Percentiles rank a stretch among this genome's conserved stretches.
Conservation (phyloP, 2,888 invertebrate genomes). For the Lysandra coridon region DNA sequence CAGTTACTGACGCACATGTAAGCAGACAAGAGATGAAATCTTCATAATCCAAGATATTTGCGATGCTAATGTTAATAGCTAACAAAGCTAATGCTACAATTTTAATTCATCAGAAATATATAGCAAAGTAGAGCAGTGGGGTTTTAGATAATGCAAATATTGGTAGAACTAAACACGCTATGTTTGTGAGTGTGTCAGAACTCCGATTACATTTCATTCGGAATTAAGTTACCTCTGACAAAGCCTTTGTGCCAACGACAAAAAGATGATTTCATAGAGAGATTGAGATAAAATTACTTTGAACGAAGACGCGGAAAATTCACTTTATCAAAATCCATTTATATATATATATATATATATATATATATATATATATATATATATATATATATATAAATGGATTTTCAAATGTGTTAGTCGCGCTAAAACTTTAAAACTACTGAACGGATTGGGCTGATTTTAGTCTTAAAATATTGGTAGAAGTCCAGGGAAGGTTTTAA, state of each 20-base stretch:
- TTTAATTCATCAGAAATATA: not conserved
- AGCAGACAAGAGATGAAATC: not conserved
- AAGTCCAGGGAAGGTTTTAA: too few species aligned
- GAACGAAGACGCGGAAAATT: not conserved
- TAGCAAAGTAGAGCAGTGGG: not conserved
- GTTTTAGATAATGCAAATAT: slow-evolving; percentile 25
- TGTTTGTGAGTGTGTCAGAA: not conserved
- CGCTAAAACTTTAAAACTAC: too few species aligned
- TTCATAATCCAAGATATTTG: not conserved
- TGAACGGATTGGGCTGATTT: too few species aligned
- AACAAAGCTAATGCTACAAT: not conserved
- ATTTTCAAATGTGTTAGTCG: too few species aligned
- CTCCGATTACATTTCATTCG: not conserved
- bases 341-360: too few species aligned
- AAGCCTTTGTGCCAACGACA: not conserved
- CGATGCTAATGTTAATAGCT: not conserved
- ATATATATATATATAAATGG: too few species aligned
- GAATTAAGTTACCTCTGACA: not conserved
- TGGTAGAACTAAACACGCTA: not conserved
- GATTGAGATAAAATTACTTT: not conserved
- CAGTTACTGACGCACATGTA: not conserved
- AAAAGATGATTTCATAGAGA: not conserved
- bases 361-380: too few species aligned
- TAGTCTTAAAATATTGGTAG: too few species aligned
- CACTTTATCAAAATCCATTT: too few species aligned